Evolutionary conservation across 2,888 invertebrate genomes (phyloP), one percentile per base, ranked within the genome.

Genomic region (Ormyrus rosae): DNA sequence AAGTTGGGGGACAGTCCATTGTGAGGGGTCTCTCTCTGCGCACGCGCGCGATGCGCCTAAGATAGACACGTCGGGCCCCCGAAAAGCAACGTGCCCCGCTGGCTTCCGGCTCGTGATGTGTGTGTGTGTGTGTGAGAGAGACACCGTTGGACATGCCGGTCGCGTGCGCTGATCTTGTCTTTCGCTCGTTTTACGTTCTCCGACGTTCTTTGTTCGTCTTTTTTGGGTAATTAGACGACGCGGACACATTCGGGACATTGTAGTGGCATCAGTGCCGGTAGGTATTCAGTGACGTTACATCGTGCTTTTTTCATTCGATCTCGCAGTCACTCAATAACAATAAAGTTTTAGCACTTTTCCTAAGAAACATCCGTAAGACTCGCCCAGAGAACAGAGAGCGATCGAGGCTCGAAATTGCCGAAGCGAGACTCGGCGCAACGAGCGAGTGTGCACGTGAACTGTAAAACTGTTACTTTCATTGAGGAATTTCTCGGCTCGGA

Each of bases 401-500:
- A 10, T 8, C n/a, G 48, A 34, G 34, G 5, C 50, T 64, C 50
- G 10, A n/a, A 58, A 51, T 60, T 50, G n/a, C 10, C 19, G 65
- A 19, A 19, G 63, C 50, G 56, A 10, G 19, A 19, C 19, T 19
- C 19, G 19, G 1, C 19, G 1, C 19, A 1, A 19, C 19, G 53
- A 55, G 19, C 19, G 19, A 19, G 19, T 19, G 19, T 19, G 61
- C 75, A 64, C 34, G 70, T 34, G 13, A 45, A 56, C 65, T n/a
- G 61, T 6, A 71, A 65, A 53, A 58, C 72, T 61, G 72, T 72
- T 67, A 55, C 60, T 67, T 78, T 78, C 67, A 63, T 67, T 61
- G 74, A 68, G 67, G 79, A 79, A 79, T 79, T 73, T 74, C 79
- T 79, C 74, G 75, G 45, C 63, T 55, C 55, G 5, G 34, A 13